Evolutionary conservation across 2,113 vertebrate genomes (phyloP).

Genomic region (Cygnus atratus): DNA sequence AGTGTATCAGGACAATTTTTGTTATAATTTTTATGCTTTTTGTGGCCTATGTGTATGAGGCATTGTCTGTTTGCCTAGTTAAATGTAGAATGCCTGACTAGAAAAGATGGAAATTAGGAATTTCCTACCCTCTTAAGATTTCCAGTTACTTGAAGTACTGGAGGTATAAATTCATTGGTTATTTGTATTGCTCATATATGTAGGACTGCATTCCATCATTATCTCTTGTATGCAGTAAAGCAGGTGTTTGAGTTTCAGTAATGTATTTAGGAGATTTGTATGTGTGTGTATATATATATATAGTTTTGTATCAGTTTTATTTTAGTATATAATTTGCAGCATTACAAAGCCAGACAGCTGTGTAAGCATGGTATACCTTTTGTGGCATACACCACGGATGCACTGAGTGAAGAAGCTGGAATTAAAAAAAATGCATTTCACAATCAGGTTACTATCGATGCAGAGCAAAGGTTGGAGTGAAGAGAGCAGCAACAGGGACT

Average conservation of each 20-base stretch:
- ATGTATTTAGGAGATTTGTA: not conserved
- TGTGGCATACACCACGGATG: not conserved
- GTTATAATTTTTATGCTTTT: not conserved
- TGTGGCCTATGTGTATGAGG: not conserved
- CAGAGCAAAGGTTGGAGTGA: not conserved
- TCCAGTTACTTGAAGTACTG: not conserved
- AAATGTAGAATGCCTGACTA: not conserved
- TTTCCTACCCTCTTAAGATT: not conserved
- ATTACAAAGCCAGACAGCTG: not conserved
- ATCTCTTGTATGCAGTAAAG: not conserved
- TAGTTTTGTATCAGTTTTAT: not conserved
- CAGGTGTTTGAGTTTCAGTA: not conserved
- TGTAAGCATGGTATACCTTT: not conserved
- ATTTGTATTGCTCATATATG: not conserved
- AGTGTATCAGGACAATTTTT: not conserved
- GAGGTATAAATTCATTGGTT: not conserved
- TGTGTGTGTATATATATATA: not conserved
- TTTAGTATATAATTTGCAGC: not conserved
- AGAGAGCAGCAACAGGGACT: not conserved
- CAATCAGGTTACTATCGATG: fast-evolving
- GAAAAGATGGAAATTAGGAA: not conserved
- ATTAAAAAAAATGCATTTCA: not conserved
- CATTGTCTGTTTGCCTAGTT: not conserved
- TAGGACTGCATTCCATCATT: not conserved
- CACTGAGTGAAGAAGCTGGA: not conserved